These are phyloP conservation scores for Menura novaehollandiae DNA, from an alignment of 2,113 vertebrate species.

Conservation along the genomic window DNA sequence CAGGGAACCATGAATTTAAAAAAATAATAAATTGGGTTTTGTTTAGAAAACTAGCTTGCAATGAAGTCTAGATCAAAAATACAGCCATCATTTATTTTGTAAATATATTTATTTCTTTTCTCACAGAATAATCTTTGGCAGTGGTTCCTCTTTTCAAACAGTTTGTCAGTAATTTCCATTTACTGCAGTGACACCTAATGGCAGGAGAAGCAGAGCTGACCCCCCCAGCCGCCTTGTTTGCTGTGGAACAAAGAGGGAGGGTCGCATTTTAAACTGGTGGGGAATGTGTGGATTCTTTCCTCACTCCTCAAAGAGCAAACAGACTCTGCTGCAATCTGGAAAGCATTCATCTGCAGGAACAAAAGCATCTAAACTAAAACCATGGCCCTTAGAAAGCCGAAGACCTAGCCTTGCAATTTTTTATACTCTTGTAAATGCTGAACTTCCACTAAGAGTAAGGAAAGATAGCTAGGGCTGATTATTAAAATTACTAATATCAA, in stretches of 20 bases:
- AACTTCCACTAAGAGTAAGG: neutral
- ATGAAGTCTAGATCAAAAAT: neutral
- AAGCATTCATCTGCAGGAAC: conserved; percentile 49
- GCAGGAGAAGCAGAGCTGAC: conserved; percentile 55
- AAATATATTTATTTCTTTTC: neutral
- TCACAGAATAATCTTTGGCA: neutral
- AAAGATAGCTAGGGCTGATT: neutral
- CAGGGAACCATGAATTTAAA: neutral
- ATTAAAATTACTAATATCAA: conserved; percentile 4
- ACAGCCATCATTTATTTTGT: neutral
- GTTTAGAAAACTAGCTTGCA: neutral
- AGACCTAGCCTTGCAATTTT: neutral
- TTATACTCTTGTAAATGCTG: neutral
- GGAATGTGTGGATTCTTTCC: conserved; percentile 49
- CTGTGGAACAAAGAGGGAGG: conserved; percentile 36
- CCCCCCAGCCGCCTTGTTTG: conserved; percentile 39
- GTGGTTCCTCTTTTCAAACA: conserved; percentile 2
- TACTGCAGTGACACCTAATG: conserved; percentile 69
- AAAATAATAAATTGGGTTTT: neutral
- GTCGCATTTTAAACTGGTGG: conserved; percentile 3
- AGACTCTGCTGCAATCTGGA: conserved; percentile 22
- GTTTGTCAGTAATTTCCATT: conserved; percentile 59
- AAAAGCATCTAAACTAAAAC: conserved; percentile 39
- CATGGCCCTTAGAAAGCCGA: neutral
- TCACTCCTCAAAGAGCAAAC: conserved; percentile 46